These are phyloP conservation scores for Eptatretus burgeri DNA, from an alignment of 2,113 vertebrate genomes.

Conservation along the genomic window DNA sequence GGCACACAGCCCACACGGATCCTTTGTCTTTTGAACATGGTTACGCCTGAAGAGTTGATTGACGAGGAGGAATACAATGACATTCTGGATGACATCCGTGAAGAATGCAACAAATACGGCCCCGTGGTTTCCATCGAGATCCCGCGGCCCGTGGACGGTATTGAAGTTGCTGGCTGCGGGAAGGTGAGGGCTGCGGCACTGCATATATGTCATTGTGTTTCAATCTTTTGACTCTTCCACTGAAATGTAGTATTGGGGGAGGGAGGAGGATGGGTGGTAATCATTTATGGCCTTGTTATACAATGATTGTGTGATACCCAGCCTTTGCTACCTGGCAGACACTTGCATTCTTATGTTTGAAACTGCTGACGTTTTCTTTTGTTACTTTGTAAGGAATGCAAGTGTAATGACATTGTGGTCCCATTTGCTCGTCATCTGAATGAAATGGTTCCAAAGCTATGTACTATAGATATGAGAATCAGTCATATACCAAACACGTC, in stretches of 20 bases:
- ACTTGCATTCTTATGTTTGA: no score
- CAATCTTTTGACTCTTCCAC: background rate
- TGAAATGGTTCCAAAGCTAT: no score
- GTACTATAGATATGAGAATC: no score
- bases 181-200: constrained; percentile 21
- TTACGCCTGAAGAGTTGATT: constrained; percentile 51
- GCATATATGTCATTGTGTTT: fast-evolving
- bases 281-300: background rate
- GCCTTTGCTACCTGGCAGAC: no score
- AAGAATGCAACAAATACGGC: constrained; percentile 66
- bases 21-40: constrained; percentile 78
- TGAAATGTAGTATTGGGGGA: background rate
- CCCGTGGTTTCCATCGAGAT: constrained; percentile 72
- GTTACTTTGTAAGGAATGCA: no score
- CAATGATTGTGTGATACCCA: no score
- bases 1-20: constrained; percentile 58
- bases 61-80: constrained; percentile 71
- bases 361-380: no score
- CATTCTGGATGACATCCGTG: constrained; percentile 54
- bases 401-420: no score
- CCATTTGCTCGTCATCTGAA: no score
- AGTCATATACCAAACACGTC: no score
- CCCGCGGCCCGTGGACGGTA: constrained; percentile 51
- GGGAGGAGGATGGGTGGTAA: background rate
- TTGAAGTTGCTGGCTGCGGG: constrained; percentile 59